Evolutionary conservation across 2,113 vertebrate species (phyloP).

Genomic region (human): DNA sequence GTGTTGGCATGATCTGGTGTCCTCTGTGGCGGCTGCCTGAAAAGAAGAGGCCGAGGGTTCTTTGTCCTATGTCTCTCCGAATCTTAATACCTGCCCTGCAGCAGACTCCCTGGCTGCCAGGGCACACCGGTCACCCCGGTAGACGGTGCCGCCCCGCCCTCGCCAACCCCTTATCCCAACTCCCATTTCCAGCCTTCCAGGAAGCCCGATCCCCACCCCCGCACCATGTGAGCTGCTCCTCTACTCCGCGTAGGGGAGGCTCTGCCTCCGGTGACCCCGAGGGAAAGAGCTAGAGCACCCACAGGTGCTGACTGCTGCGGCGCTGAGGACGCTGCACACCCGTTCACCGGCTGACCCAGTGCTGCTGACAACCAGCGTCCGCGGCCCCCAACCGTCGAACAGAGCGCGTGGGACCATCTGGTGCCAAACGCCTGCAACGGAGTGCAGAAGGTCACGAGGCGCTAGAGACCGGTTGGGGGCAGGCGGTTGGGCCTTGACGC

Average conservation of each 20-base stretch:
- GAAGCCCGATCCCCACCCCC: not conserved
- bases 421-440: not conserved
- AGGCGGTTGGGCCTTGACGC: not conserved
- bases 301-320: not conserved
- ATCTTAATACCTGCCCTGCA: not conserved
- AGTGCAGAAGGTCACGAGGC: not conserved
- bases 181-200: too few species aligned
- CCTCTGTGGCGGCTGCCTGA: not conserved
- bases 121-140: not conserved
- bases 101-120: not conserved
- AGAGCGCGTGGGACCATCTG: not conserved
- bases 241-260: too few species aligned
- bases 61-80: not conserved
- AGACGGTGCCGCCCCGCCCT: not conserved
- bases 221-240: not conserved
- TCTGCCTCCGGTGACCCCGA: not conserved
- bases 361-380: not conserved
- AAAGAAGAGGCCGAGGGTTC: not conserved
- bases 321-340: not conserved
- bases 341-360: fast-evolving
- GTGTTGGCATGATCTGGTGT: not conserved
- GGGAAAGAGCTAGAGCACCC: too few species aligned
- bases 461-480: too few species aligned
- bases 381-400: not conserved
- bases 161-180: fast-evolving